Evolutionary conservation across 2,113 vertebrate genomes (phyloP).

Genomic region (Lepus europaeus): DNA sequence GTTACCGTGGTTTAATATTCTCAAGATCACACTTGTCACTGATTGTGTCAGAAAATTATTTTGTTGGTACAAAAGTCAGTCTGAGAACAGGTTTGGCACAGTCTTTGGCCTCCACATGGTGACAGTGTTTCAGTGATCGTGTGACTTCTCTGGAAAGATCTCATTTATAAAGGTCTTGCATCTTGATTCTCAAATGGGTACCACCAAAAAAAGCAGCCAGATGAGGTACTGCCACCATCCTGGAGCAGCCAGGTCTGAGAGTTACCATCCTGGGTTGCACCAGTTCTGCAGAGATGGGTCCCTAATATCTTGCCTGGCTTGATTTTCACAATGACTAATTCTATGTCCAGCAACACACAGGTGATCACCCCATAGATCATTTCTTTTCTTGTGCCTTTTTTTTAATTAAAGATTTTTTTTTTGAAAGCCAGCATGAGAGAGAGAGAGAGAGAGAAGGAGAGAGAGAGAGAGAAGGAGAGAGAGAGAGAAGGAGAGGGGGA

Average conservation of each 20-base stretch:
- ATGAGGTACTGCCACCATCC: accelerated
- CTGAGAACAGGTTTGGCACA: constrained; percentile 77
- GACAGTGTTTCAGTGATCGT: constrained; percentile 65
- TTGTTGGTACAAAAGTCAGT: constrained; percentile 83
- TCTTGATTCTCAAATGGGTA: constrained; percentile 58
- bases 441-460: no score
- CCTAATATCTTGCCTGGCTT: neutral
- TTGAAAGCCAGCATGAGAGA: no score
- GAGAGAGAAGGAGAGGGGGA: no score
- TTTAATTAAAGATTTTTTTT: no score
- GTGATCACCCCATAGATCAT: neutral
- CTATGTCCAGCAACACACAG: neutral
- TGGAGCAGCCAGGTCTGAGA: accelerated
- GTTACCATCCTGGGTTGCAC: neutral
- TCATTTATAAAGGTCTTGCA: constrained; percentile 52
- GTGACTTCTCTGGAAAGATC: constrained; percentile 70
- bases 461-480: no score
- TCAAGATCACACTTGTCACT: constrained; percentile 80
- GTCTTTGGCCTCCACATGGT: constrained; percentile 66
- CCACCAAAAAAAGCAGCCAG: constrained; percentile 45
- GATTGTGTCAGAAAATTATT: constrained; percentile 83
- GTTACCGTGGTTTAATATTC: constrained; percentile 82
- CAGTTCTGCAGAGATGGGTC: neutral
- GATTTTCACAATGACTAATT: neutral
- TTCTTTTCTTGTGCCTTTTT: neutral